Base-by-base conservation (phyloP, 2,797 vertebrate species). In the Acanthis flammea region DNA sequence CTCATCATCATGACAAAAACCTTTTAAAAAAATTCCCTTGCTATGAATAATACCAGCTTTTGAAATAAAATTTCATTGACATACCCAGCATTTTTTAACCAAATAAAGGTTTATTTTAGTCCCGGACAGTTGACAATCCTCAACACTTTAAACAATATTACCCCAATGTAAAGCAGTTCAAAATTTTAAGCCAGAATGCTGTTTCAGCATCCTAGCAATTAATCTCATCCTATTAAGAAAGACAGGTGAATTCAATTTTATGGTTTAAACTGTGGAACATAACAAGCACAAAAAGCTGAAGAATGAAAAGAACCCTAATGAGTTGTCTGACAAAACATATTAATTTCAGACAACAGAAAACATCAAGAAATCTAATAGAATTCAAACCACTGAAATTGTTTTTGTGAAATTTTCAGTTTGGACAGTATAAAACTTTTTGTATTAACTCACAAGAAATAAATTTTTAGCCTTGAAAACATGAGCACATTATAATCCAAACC, bases 211-310 rank as follows among this genome's bases (percentile, higher is more conserved):
- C 72, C 53, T 39, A 74, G 41, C 80, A 79, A 77, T 65, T 92
- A 74, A 88, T 84, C 74, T 79, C 48, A 73, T n/a, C 53, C 68
- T 74, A 79, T 74, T 83, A 88, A 82, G 51, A 60, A 75, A 62
- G 71, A 74, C 16, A 91, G 82, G 53, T n/a, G 31, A 92, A 89
- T 75, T 91, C 63, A 66, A 35, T 90, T 78, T 93, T 81, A 62
- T 57, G 44, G 53, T 78, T 93, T 94, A 87, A 80, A 91, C 41
- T 57, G 15, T 62, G 22, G 58, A 90, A 82, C 12, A 24, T 27
- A 83, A 73, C 19, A 94, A 50, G 54, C n/a, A 85, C 12, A 82
- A 68, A 67, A 78, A 74, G 30, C n/a, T 78, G 35, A 91, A 82
- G 67, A 89, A 87, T 17, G 9, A 84, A 62, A 92, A 94, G n/a